These are phyloP conservation scores for Harpegnathos saltator DNA, from an alignment of 1,140 invertebrate genomes.

Conservation along the genomic window DNA sequence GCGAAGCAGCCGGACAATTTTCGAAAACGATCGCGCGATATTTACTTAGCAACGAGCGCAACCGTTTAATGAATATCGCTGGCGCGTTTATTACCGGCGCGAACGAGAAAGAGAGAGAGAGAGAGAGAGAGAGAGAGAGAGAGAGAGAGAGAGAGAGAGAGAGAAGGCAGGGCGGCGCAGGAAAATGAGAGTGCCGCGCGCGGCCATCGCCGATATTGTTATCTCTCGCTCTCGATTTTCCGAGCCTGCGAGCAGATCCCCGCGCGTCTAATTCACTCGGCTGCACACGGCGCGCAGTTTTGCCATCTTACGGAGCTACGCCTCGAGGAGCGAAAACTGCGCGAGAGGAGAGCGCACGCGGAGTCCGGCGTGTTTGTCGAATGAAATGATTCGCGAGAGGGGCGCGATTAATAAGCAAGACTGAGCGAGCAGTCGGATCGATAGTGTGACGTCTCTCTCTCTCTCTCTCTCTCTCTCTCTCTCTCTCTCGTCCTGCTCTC, in stretches of 20 bases:
- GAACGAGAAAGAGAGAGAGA: too few relatives aligned
- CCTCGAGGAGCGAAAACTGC: too few relatives aligned
- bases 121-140: too few relatives aligned
- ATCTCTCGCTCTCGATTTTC: constrained; percentile 19
- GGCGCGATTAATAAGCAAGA: constrained; percentile 17
- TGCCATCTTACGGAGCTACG: too few relatives aligned
- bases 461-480: too few relatives aligned
- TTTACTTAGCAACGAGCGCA: constrained; percentile 18
- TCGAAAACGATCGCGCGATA: constrained; percentile 46
- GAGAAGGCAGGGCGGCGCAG: too few relatives aligned
- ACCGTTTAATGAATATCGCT: constrained; percentile 40
- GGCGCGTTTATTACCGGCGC: neutral
- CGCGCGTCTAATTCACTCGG: constrained; percentile 3
- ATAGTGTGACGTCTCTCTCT: neutral
- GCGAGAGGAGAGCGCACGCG: neutral
- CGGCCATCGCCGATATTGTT: constrained; percentile 1
- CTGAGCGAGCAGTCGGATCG: neutral
- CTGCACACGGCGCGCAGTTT: constrained; percentile 7
- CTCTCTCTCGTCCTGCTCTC: too few relatives aligned
- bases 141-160: too few relatives aligned
- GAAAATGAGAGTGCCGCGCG: constrained; percentile 14
- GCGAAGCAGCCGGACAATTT: constrained; percentile 55
- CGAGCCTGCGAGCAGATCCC: neutral
- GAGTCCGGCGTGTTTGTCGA: constrained; percentile 6
- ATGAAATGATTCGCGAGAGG: constrained; percentile 23